These are phyloP conservation scores for Martes flavigula DNA, from an alignment of 2,797 vertebrate species.

Conservation along the genomic window DNA sequence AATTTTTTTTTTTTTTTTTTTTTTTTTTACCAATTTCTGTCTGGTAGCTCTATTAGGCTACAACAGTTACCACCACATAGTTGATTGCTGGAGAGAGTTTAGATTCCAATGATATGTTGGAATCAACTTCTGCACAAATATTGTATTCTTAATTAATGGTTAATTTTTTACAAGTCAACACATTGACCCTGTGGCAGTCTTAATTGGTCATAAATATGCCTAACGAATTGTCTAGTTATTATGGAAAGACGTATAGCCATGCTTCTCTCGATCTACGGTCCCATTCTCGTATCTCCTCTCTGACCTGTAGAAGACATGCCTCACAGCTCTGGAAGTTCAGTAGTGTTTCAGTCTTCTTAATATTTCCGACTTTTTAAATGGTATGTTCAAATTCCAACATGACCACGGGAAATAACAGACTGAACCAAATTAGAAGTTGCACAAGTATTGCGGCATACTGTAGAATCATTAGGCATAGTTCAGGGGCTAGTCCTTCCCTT, in stretches of 20 bases:
- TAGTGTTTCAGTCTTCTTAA: constrained; percentile 14
- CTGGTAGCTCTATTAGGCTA: not conserved
- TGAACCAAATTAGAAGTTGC: not conserved
- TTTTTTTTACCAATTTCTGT: constrained; percentile 17
- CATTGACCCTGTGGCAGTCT: not conserved
- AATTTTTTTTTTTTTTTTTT: not conserved
- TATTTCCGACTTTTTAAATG: constrained; percentile 48
- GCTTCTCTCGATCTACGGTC: not conserved
- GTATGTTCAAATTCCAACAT: constrained; percentile 11
- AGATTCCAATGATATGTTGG: not conserved
- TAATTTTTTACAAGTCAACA: constrained; percentile 47
- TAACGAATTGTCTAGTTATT: constrained; percentile 15
- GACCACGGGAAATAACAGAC: not conserved
- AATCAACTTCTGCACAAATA: constrained; percentile 13
- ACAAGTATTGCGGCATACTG: not conserved
- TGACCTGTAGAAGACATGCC: not conserved
- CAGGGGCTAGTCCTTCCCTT: not conserved
- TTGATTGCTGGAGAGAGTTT: not conserved
- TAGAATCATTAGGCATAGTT: not conserved
- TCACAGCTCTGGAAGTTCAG: constrained; percentile 22
- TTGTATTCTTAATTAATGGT: constrained; percentile 32
- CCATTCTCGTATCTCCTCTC: not conserved
- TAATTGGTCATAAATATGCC: constrained; percentile 38
- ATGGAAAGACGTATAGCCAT: not conserved
- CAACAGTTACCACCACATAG: not conserved